Evolutionary conservation across 1,140 invertebrate species (phyloP), one percentile per base, ranked within the genome.

Genomic region (Catajapyx aquilonaris): DNA sequence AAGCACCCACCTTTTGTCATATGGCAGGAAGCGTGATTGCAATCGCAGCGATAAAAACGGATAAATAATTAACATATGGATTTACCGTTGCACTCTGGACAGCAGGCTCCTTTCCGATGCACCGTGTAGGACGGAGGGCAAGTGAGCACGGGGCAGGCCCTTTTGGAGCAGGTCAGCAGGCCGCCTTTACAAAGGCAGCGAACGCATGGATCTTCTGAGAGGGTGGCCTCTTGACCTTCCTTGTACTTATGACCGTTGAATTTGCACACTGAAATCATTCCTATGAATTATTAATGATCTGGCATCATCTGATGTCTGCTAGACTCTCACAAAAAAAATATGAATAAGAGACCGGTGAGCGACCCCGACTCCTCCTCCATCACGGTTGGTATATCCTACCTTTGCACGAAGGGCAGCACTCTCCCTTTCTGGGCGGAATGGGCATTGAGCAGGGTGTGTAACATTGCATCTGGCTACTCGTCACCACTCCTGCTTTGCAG

Each of bases 401-500:
- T 49, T 68, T 59, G 61, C 84, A 91, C 23, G 74, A 73, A 1
- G 79, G 74, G 54, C 85, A 91, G 52, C 85, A 88, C 44, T 79
- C 69, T 21, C 81, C 74, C 11, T 69, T 64, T 10, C 55, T 53
- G 2, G 76, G 65, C n/a, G 74, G 67, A 22, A 69, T 58, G 0
- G 81, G 71, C 47, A 74, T 65, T 1, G 64, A 56, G 52, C 84
- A 88, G 1, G 80, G 76, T 9, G 72, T 71, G 51, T 84, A 76
- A 51, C 85, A 91, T 39, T 75, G 69, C 15, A 76, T 62, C 35
- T 63, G 60, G 1, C 80, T 77, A 46, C 78, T 69, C 1, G 83
- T 91, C 39, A 86, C 62, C 20, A 88, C 74, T 7, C 81, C 81
- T 15, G 80, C 81, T 51, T 78, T 69, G 55, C 84, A 88, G 19